phyloP scores from a whole-genome alignment of 2,113 vertebrate genomes.

The Gobio gobio region DNA sequence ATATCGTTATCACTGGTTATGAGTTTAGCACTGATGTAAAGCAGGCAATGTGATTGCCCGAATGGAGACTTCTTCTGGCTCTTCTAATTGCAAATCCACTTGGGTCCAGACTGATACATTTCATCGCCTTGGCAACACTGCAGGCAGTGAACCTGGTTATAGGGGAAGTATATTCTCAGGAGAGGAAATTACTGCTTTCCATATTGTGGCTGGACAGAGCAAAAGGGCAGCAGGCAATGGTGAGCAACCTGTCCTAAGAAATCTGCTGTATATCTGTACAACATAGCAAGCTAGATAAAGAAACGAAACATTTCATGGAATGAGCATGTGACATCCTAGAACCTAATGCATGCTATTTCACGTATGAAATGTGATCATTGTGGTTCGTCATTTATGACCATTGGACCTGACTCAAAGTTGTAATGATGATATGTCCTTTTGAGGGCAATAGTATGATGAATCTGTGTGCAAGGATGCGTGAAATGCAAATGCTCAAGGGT shows the following conservation, averaged over 20 bases:
- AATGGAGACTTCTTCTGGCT: constrained; percentile 56
- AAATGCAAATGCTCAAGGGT: constrained; percentile 17
- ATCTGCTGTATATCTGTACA: not conserved
- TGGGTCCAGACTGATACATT: constrained; percentile 48
- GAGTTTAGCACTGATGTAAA: constrained; percentile 65
- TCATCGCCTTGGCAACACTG: constrained; percentile 48
- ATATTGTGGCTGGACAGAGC: constrained; percentile 20
- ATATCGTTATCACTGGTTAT: constrained; percentile 68
- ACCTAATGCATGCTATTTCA: not conserved
- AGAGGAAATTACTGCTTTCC: constrained; percentile 34
- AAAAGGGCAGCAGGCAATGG: not conserved
- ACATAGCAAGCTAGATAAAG: not conserved
- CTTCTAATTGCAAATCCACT: constrained; percentile 70
- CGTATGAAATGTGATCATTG: not conserved
- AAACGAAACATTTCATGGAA: not conserved
- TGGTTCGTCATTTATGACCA: not conserved
- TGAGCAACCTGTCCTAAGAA: constrained; percentile 14
- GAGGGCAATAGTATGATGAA: not conserved
- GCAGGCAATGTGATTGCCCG: constrained; percentile 32
- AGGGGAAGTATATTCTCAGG: constrained; percentile 35
- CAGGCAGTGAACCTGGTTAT: constrained; percentile 52
- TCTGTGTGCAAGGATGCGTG: not conserved
- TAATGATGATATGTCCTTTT: not conserved
- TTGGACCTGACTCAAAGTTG: not conserved
- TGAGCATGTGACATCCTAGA: not conserved